These are phyloP conservation scores for Limnephilus marmoratus DNA, from an alignment of 2,888 invertebrate genomes.

Conservation along the genomic window DNA sequence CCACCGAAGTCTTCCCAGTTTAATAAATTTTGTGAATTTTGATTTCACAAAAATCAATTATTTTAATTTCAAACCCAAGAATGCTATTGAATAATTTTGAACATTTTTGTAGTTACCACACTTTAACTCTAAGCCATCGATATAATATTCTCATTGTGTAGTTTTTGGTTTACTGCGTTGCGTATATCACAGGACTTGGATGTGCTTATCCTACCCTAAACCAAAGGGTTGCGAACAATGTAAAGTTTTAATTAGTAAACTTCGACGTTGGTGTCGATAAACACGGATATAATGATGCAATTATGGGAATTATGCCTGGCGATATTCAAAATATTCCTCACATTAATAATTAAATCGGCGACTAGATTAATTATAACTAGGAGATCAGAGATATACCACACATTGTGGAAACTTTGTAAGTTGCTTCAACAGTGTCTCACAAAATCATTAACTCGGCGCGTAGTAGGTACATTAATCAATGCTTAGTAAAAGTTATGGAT, in stretches of 20 bases:
- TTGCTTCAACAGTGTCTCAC: neutral
- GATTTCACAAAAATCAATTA: too few species aligned
- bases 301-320: neutral
- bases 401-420: neutral
- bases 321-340: neutral
- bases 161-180: neutral
- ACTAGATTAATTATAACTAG: neutral
- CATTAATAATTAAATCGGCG: neutral
- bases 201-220: neutral
- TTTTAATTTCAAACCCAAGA: too few species aligned
- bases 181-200: neutral
- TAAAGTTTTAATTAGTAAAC: constrained; percentile 2
- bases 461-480: too few species aligned
- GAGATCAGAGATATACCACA: neutral
- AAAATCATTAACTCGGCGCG: neutral
- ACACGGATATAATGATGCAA: neutral
- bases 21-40: too few species aligned
- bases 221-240: neutral
- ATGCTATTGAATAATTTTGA: too few species aligned
- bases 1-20: too few species aligned
- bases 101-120: neutral
- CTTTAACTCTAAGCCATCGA: neutral
- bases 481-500: too few species aligned
- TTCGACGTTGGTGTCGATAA: neutral
- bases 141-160: neutral